Conservation (phyloP, 2,113 vertebrate genomes). For the Syngnathus scovelli region DNA sequence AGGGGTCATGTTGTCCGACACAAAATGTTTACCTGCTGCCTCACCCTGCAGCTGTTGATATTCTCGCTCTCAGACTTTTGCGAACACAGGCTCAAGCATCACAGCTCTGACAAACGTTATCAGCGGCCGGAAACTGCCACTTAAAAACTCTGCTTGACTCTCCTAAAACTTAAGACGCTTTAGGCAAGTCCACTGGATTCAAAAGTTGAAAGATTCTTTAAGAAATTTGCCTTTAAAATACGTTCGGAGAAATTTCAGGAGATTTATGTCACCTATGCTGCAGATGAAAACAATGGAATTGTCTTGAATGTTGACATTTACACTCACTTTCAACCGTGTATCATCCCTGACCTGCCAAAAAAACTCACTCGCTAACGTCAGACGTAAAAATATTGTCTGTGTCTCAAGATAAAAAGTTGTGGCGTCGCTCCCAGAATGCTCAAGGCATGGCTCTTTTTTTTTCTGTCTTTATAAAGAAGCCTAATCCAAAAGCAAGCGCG, state of each 20-base stretch:
- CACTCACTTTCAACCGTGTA: background rate
- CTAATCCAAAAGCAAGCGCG: background rate
- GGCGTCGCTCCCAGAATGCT: slow-evolving; percentile 3
- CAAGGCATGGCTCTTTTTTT: background rate
- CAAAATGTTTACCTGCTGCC: slow-evolving; percentile 17
- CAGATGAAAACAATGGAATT: background rate
- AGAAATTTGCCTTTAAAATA: background rate
- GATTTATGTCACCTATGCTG: background rate
- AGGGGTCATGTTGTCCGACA: slow-evolving; percentile 35
- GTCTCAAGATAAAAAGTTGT: slow-evolving; percentile 3
- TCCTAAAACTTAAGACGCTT: background rate
- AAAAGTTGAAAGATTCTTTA: background rate
- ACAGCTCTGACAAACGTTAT: slow-evolving; percentile 17
- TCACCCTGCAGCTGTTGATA: slow-evolving; percentile 35
- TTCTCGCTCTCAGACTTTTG: slow-evolving; percentile 22
- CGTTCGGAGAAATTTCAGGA: background rate
- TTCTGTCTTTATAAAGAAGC: background rate
- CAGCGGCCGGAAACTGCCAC: background rate
- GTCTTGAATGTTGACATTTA: background rate
- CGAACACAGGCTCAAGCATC: slow-evolving; percentile 20
- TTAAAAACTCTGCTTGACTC: background rate
- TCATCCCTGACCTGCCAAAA: background rate
- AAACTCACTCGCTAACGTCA: background rate
- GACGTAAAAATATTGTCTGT: slow-evolving; percentile 1
- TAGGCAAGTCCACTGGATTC: background rate